Base-by-base conservation (phyloP, 2,888 invertebrate genomes). In the Anticlea derivata region DNA sequence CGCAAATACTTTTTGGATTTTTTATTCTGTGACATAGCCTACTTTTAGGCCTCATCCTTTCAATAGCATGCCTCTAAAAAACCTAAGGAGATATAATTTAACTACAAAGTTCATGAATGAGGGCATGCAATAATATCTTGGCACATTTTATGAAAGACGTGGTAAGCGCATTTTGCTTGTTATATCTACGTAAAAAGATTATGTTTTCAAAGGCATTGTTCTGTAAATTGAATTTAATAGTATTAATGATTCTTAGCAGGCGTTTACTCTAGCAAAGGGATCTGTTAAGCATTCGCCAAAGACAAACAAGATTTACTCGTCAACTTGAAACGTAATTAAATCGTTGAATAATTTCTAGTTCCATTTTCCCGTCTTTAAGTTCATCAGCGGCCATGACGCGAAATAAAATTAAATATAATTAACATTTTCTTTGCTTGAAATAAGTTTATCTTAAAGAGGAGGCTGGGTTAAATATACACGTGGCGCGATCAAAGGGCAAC, bases 351-450 rank as follows among this genome's bases (percentile, higher is more conserved):
- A 52, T 43, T n/a, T 43, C 34, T 50, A 50, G 39, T 51, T 46
- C 11, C 35, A 50, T 44, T 37, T 35, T 39, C 26, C 31, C 50
- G 23, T 11, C 45, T 29, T 35, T 46, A 39, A 45, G 45, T 31
- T 46, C 12, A 37, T 41, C 41, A 37, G 10, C n/a, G 39, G 20
- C 39, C 33, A 26, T 41, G 46, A 26, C 17, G 4, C 35, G 48
- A 50, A 50, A 60, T 50, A 55, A 58, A 50, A 50, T 57, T 50
- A 55, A 58, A 56, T 48, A 50, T 47, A 51, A 58, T 60, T 53
- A 55, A 49, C 44, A 50, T 55, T 57, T 54, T 52, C 56, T 56
- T 55, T 51, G 41, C 47, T n/a, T 39, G 39, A 37, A 50, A 54
- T 47, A 52, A 51, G 56, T 59, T 55, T 53, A 48, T 55, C 48